Evolutionary conservation across 2,797 vertebrate genomes (phyloP).

Genomic region (Coregonus suidteri): DNA sequence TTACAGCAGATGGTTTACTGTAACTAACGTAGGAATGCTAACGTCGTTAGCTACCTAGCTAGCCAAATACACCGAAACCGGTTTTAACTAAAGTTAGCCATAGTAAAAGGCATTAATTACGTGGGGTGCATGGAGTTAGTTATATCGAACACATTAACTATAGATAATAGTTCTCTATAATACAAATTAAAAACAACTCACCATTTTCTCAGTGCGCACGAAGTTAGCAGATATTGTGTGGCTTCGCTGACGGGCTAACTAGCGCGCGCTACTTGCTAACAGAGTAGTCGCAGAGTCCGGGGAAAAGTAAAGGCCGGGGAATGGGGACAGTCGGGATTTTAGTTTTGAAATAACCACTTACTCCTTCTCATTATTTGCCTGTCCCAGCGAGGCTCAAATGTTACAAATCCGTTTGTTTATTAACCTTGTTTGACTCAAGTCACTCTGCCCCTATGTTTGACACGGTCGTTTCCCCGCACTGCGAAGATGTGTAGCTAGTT

Average conservation of each 20-base stretch:
- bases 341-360: slow-evolving; percentile 21
- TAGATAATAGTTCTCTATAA: not conserved
- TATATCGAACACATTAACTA: not conserved
- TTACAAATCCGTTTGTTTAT: not conserved
- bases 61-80: not conserved
- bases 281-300: slow-evolving; percentile 3
- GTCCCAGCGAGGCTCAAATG: slow-evolving; percentile 1
- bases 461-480: not conserved
- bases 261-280: not conserved
- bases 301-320: slow-evolving; percentile 22
- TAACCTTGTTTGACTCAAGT: not conserved
- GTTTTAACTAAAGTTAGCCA: not conserved
- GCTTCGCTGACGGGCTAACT: not conserved
- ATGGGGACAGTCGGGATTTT: slow-evolving; percentile 35
- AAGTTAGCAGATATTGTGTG: slow-evolving; percentile 18
- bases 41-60: not conserved
- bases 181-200: slow-evolving; percentile 39
- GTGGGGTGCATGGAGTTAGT: not conserved
- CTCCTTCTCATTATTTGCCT: slow-evolving; percentile 55
- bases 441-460: slow-evolving; percentile 10
- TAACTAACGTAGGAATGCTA: not conserved
- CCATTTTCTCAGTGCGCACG: slow-evolving; percentile 54
- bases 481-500: not conserved
- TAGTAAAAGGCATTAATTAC: not conserved
- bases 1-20: too few relatives aligned